phyloP scores from a whole-genome alignment of 2,888 invertebrate genomes.

The Andrena marginata region DNA sequence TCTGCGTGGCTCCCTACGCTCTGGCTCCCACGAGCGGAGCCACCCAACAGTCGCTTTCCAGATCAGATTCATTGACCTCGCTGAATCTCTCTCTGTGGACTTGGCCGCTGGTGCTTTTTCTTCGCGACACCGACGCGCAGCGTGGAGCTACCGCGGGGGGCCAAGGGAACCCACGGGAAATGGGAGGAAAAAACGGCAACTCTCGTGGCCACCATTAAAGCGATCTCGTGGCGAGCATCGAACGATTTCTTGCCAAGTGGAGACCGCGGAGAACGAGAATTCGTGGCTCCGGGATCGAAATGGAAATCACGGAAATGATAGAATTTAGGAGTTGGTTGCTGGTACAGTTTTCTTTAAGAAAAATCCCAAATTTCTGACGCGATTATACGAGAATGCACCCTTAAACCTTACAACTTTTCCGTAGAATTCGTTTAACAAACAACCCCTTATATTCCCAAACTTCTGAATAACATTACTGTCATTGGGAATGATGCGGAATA shows the following conservation, averaged over 20 bases:
- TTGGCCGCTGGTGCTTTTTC: slow-evolving; percentile 57
- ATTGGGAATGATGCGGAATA: too few species aligned
- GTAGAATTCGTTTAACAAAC: too few species aligned
- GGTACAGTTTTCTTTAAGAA: too few species aligned
- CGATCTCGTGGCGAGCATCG: slow-evolving; percentile 19
- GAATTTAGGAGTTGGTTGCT: too few species aligned
- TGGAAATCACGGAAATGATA: too few species aligned
- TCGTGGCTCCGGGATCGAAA: too few species aligned
- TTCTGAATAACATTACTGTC: too few species aligned
- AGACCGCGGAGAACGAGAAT: too few species aligned
- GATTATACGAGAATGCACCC: too few species aligned
- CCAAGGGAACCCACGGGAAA: slow-evolving; percentile 10
- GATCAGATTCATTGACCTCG: slow-evolving; percentile 78
- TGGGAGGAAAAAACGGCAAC: slow-evolving; percentile 12
- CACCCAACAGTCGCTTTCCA: slow-evolving; percentile 71
- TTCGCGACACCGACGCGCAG: slow-evolving; percentile 40
- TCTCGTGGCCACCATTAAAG: slow-evolving; percentile 40
- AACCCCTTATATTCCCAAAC: too few species aligned
- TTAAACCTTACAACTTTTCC: too few species aligned
- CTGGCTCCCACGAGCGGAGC: slow-evolving; percentile 64
- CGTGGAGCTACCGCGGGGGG: not conserved
- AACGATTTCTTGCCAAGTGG: slow-evolving; percentile 17
- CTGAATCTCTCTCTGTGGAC: slow-evolving; percentile 68
- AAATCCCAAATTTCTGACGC: too few species aligned
- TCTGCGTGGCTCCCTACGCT: slow-evolving; percentile 66